Percentiles rank a stretch among this genome's conserved stretches.
phyloP scores from a whole-genome alignment of 2,797 vertebrate genomes.

The Oreochromis mossambicus region DNA sequence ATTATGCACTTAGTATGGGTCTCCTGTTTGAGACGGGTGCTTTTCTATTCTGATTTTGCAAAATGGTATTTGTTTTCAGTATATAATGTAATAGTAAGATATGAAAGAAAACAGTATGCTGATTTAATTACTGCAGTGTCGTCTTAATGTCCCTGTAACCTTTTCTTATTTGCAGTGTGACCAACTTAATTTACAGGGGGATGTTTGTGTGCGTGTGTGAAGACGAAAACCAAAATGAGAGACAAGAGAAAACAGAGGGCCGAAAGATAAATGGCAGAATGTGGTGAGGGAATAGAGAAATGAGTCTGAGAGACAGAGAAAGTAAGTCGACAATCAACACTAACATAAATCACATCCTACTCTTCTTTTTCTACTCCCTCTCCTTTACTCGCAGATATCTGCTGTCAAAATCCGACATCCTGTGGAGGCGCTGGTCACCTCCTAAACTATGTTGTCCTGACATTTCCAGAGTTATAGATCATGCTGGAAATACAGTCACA shows the following conservation, averaged over 20 bases:
- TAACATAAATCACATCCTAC: slow-evolving; percentile 41
- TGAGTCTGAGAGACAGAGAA: not conserved
- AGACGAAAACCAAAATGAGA: not conserved
- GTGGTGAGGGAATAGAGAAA: not conserved
- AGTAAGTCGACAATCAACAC: slow-evolving; percentile 37
- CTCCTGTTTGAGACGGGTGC: not conserved
- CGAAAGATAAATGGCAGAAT: slow-evolving; percentile 11
- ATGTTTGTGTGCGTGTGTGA: not conserved
- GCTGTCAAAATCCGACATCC: slow-evolving; percentile 31
- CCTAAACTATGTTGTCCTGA: slow-evolving; percentile 35
- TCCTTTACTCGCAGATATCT: slow-evolving; percentile 7
- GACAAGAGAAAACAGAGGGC: not conserved
- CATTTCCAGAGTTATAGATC: slow-evolving; percentile 35
- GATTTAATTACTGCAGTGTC: not conserved
- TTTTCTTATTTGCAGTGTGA: not conserved
- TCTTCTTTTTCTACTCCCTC: not conserved
- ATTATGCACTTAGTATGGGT: not conserved
- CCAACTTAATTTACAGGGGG: not conserved
- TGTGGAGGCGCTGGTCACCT: slow-evolving; percentile 18
- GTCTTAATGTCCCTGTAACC: not conserved
- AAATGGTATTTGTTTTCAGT: accelerated
- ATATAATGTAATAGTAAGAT: not conserved
- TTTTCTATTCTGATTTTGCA: not conserved
- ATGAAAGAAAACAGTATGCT: not conserved
- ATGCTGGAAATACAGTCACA: slow-evolving; percentile 4